A percentile compares a stretch with the other conserved stretches of the same genome.
Conservation (phyloP, 2,797 vertebrate genomes). For the Chloroceryle inda region DNA sequence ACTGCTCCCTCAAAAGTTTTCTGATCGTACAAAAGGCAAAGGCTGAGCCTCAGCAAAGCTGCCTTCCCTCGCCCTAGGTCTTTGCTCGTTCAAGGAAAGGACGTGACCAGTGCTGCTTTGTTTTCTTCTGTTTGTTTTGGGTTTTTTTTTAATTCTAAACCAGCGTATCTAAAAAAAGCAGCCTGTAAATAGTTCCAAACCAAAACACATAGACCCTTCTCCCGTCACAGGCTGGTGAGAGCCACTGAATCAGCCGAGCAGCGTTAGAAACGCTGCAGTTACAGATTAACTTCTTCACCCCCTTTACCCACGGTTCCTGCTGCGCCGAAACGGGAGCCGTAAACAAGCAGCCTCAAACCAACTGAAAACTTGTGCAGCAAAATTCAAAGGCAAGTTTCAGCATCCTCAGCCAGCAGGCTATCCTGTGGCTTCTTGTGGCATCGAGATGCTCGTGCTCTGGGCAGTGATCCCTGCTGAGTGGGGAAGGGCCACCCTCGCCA, state of each 20-base stretch:
- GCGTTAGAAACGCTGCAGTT: slow-evolving; percentile 29
- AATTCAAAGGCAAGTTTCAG: background rate
- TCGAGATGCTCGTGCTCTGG: accelerated
- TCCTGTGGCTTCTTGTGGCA: background rate
- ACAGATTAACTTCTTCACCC: slow-evolving; percentile 65
- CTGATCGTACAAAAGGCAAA: background rate
- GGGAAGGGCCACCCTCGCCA: background rate
- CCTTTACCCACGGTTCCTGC: background rate
- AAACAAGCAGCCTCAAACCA: background rate
- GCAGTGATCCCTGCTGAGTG: background rate
- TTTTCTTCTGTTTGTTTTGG: background rate
- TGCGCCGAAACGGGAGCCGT: background rate
- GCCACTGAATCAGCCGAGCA: background rate
- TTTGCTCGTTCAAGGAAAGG: background rate
- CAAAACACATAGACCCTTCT: slow-evolving; percentile 41
- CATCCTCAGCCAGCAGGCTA: background rate
- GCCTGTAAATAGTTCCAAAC: slow-evolving; percentile 31
- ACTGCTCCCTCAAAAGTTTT: background rate
- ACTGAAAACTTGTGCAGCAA: background rate
- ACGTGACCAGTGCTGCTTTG: background rate
- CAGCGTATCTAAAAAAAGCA: slow-evolving; percentile 17
- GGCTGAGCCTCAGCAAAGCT: background rate
- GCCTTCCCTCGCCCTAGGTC: background rate
- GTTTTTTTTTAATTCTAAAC: background rate
- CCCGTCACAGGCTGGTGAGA: background rate